Evolutionary conservation across 2,888 invertebrate species (phyloP).

Genomic region (Tetropium fuscum): DNA sequence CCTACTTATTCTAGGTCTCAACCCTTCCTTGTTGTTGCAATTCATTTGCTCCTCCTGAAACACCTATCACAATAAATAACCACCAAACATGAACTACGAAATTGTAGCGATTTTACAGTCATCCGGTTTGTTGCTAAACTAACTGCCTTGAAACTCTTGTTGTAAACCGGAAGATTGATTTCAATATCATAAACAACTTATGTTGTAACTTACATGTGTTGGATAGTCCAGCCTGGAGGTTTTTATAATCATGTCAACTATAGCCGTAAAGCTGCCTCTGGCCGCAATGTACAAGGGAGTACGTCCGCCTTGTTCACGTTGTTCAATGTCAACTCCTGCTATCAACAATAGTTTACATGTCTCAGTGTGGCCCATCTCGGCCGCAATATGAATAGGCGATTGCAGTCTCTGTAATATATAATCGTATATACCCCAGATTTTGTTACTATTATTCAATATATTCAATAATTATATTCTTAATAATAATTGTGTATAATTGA

Average conservation of each 20-base stretch:
- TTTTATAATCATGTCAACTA: conserved; percentile 85
- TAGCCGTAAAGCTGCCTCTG: conserved; percentile 84
- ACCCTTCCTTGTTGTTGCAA: conserved; percentile 30
- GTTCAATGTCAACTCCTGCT: conserved; percentile 77
- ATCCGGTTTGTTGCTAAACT: no score
- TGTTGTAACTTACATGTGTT: conserved; percentile 70
- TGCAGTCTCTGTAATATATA: conserved; percentile 74
- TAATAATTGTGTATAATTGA: no score
- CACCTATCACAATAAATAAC: no score
- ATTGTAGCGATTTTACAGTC: no score
- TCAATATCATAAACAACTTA: no score
- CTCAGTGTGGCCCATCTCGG: conserved; percentile 76
- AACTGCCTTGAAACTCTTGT: no score
- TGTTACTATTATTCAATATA: no score
- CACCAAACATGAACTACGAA: no score
- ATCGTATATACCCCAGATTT: no score
- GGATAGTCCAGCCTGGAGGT: conserved; percentile 77
- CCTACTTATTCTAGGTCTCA: conserved; percentile 57
- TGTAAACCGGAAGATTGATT: no score
- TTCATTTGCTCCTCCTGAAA: conserved; percentile 54
- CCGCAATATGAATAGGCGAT: conserved; percentile 85
- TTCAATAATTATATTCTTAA: no score
- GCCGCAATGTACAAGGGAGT: conserved; percentile 84
- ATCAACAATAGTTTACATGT: conserved; percentile 72
- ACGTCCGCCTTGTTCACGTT: conserved; percentile 72